Evolutionary conservation across 2,797 vertebrate species (phyloP).

Genomic region (Adrianichthys oophorus): DNA sequence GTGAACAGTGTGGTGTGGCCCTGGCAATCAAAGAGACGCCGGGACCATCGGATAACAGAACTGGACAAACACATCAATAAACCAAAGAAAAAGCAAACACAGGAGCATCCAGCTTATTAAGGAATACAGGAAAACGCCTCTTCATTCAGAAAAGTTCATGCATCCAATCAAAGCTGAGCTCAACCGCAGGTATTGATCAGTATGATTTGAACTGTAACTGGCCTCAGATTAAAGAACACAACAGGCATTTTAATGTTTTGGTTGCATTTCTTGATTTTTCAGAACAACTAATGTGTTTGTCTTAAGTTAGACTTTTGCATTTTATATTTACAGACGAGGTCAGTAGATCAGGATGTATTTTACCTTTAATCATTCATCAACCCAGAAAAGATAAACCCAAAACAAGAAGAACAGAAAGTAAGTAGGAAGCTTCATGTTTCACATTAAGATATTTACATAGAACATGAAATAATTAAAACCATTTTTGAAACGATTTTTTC

Average conservation of each 20-base stretch:
- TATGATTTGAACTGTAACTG: conserved; percentile 49
- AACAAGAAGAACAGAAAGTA: too few species aligned
- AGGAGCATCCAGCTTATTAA: conserved; percentile 17
- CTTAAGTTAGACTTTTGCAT: too few species aligned
- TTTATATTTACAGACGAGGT: too few species aligned
- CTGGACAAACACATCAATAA: conserved; percentile 66
- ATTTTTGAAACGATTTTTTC: too few species aligned
- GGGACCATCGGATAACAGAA: conserved; percentile 61
- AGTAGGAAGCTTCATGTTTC: too few species aligned
- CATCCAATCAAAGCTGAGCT: conserved; percentile 43
- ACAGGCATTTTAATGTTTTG: neutral
- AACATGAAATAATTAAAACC: too few species aligned
- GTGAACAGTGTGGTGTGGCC: conserved; percentile 41
- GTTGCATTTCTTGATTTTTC: too few species aligned
- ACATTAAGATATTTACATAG: too few species aligned
- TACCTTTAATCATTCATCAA: too few species aligned
- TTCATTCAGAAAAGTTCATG: conserved; percentile 56
- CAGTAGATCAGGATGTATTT: too few species aligned
- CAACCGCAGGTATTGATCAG: conserved; percentile 38
- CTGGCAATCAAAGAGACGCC: conserved; percentile 69
- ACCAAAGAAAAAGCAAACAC: conserved; percentile 34
- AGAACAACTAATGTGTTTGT: too few species aligned
- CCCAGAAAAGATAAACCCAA: too few species aligned
- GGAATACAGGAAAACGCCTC: conserved; percentile 42
- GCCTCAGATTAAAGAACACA: conserved; percentile 24